These are phyloP conservation scores for Montipora cactus DNA, from an alignment of 64 coral and sea anemone species.

Conservation along the genomic window DNA sequence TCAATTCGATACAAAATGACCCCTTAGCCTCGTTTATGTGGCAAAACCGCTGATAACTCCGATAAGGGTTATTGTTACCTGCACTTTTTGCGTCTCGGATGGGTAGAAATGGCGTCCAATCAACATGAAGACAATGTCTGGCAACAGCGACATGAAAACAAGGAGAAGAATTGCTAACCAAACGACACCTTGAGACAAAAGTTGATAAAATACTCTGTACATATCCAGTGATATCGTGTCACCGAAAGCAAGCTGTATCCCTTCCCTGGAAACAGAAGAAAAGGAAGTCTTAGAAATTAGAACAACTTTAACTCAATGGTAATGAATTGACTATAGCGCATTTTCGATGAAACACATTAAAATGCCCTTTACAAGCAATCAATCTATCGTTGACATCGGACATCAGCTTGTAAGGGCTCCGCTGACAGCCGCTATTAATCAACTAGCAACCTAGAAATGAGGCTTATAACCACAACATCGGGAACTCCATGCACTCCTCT, in stretches of 20 bases:
- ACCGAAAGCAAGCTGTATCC: slow-evolving; percentile 56
- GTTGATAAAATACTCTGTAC: slow-evolving; percentile 75
- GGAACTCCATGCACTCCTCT: too few relatives aligned
- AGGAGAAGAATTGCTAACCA: slow-evolving; percentile 85
- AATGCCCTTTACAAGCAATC: too few relatives aligned
- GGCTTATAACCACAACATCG: too few relatives aligned
- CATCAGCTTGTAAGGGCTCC: too few relatives aligned
- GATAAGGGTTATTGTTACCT: slow-evolving; percentile 60
- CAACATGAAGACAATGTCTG: slow-evolving; percentile 90
- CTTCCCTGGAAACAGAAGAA: slow-evolving; percentile 57
- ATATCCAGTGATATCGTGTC: slow-evolving; percentile 51
- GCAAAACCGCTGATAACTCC: too few relatives aligned
- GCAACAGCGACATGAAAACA: slow-evolving; percentile 66
- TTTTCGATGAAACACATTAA: too few relatives aligned
- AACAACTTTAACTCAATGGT: background rate
- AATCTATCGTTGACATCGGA: too few relatives aligned
- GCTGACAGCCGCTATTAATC: too few relatives aligned
- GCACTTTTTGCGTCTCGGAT: slow-evolving; percentile 89
- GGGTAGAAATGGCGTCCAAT: slow-evolving; percentile 80
- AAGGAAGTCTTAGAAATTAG: background rate
- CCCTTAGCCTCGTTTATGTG: too few relatives aligned
- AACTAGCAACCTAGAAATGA: too few relatives aligned
- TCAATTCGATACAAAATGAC: too few relatives aligned
- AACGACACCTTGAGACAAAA: slow-evolving; percentile 70
- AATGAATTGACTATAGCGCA: too few relatives aligned